Percentiles rank a stretch among this genome's conserved stretches.
Conservation (phyloP, 1,140 invertebrate species). For the Mya arenaria region DNA sequence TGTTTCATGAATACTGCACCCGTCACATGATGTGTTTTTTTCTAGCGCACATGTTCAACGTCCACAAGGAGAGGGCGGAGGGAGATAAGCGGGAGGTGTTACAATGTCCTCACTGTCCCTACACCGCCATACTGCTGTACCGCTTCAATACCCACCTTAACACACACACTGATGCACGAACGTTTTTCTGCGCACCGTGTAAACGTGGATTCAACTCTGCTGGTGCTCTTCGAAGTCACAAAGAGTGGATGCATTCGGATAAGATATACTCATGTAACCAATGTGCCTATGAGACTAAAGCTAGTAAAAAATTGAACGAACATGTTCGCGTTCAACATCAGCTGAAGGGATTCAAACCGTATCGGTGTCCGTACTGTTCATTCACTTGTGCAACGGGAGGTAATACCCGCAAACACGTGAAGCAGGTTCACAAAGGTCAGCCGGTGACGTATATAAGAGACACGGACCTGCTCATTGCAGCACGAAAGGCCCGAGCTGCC, state of each 20-base stretch:
- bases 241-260: slow-evolving; percentile 63
- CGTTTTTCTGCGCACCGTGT: slow-evolving; percentile 62
- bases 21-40: slow-evolving; percentile 11
- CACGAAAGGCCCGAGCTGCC: slow-evolving; percentile 34
- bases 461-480: slow-evolving; percentile 42
- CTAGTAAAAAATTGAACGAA: slow-evolving; percentile 62
- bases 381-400: slow-evolving; percentile 68
- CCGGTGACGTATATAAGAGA: slow-evolving; percentile 60
- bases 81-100: slow-evolving; percentile 61
- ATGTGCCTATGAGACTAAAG: slow-evolving; percentile 62
- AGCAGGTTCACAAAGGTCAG: slow-evolving; percentile 62
- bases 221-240: slow-evolving; percentile 61
- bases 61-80: slow-evolving; percentile 61
- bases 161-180: slow-evolving; percentile 61
- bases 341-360: slow-evolving; percentile 68
- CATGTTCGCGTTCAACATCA: slow-evolving; percentile 72
- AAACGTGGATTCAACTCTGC: slow-evolving; percentile 59
- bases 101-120: slow-evolving; percentile 65
- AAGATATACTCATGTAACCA: slow-evolving; percentile 58
- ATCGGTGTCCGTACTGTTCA: slow-evolving; percentile 66
- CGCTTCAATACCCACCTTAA: slow-evolving; percentile 65
- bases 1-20: too few species aligned
- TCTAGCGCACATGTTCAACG: slow-evolving; percentile 68
- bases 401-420: slow-evolving; percentile 69
- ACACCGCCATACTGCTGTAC: slow-evolving; percentile 52